Evolutionary conservation across 2,797 vertebrate species (phyloP).

Genomic region (Zenarchopterus dispar): DNA sequence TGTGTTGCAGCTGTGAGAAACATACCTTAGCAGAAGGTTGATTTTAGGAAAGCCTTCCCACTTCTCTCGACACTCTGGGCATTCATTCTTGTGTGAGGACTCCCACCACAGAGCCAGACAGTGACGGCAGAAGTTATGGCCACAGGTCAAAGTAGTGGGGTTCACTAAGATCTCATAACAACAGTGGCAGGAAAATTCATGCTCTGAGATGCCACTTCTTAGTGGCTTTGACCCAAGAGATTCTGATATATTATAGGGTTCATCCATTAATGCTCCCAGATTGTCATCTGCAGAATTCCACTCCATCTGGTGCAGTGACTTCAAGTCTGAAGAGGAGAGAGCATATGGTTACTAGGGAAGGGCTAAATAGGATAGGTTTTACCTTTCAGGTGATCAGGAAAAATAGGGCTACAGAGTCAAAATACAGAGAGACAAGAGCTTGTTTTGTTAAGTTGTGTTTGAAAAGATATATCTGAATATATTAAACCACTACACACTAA

Average conservation of each 20-base stretch:
- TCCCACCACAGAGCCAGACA: constrained; percentile 93
- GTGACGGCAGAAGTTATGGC: constrained; percentile 95
- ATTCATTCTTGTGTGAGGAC: constrained; percentile 90
- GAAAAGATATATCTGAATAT: no score
- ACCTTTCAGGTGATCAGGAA: background rate
- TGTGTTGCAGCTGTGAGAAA: constrained; percentile 10
- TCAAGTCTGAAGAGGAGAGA: constrained; percentile 24
- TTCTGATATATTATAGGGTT: constrained; percentile 6
- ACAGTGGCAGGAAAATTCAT: constrained; percentile 93
- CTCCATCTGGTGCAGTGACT: constrained; percentile 78
- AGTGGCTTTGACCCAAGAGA: constrained; percentile 10
- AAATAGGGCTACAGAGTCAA: background rate
- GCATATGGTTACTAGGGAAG: background rate
- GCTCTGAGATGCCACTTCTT: constrained; percentile 78
- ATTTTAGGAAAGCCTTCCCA: constrained; percentile 96
- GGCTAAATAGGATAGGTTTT: background rate
- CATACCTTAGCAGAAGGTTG: constrained; percentile 94
- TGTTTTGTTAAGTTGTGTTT: no score
- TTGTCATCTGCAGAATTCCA: constrained; percentile 54
- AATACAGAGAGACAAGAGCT: background rate
- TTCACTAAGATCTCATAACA: constrained; percentile 93
- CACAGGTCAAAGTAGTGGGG: constrained; percentile 95
- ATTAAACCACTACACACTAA: no score
- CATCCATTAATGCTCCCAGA: constrained; percentile 23
- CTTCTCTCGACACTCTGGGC: constrained; percentile 92